Conservation (phyloP, 2,113 vertebrate species). For the Verasper variegatus region DNA sequence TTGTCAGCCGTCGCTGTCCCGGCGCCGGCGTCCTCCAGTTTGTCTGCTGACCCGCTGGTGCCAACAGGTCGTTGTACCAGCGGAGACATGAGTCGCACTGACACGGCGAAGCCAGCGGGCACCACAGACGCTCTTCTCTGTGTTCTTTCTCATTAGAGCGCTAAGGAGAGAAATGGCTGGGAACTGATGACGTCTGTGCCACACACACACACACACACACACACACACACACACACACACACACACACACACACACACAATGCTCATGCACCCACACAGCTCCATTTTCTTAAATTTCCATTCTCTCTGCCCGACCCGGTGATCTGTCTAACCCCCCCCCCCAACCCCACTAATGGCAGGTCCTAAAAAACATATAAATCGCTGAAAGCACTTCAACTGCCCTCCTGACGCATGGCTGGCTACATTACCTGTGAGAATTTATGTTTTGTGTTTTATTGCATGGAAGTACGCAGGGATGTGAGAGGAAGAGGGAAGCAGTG, state of each 20-base stretch:
- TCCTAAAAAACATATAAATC: slow-evolving; percentile 33
- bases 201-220: background rate
- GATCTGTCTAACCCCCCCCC: background rate
- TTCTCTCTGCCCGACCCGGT: background rate
- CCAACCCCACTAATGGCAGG: background rate
- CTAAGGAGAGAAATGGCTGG: slow-evolving; percentile 46
- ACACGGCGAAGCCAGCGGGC: slow-evolving; percentile 54
- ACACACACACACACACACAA: background rate
- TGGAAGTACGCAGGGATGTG: background rate
- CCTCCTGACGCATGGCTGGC: background rate
- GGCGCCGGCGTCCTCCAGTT: slow-evolving; percentile 6
- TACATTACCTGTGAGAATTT: slow-evolving; percentile 26
- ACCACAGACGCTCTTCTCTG: slow-evolving; percentile 48
- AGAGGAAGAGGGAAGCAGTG: background rate
- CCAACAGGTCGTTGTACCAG: slow-evolving; percentile 60
- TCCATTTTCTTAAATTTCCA: background rate
- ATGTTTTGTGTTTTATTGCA: slow-evolving; percentile 33
- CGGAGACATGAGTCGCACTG: slow-evolving; percentile 60
- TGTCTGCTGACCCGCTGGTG: slow-evolving; percentile 45
- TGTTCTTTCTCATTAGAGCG: slow-evolving; percentile 66
- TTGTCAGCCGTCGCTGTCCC: slow-evolving; percentile 8
- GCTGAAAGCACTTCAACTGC: background rate
- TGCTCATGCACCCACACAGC: background rate
- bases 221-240: background rate
- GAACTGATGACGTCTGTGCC: background rate